Base-by-base conservation (phyloP, 1,140 invertebrate genomes). In the Microplitis mediator region DNA sequence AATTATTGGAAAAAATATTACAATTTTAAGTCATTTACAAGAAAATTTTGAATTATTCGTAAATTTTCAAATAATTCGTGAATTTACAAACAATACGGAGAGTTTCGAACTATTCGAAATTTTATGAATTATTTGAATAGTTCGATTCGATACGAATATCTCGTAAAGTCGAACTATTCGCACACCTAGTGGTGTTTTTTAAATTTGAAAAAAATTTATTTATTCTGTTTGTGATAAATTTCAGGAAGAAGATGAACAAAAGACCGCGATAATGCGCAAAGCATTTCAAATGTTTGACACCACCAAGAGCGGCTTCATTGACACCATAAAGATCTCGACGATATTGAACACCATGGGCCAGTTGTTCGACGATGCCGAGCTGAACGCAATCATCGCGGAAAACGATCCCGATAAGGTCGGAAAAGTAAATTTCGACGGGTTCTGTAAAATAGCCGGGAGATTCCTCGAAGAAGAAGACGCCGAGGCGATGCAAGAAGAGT, bases 201-300 rank as follows among this genome's bases (percentile, higher is more conserved):
- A 23, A 23, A 23, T 23, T 23, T 23, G 2, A 23, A 23, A 23
- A 58, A 58, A 68, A 23, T 34, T 23, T 13, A 31, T 61, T 74
- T 73, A 76, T 64, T 73, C 52, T 72, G 76, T 36, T 64, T 64
- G 62, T 14, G 4, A 45, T 72, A 76, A 34, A 81, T 81, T 80
- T 78, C 79, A 92, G 91, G 91, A 92, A 74, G 91, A 92, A 84
- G 92, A 94, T 84, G 93, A 94, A 76, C 93, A 95, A 85, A 95
- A 95, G 88, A 91, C 92, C 89, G 92, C 92, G 80, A 93, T 96
- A 85, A 94, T 96, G 89, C 93, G 94, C 79, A 96, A 96, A 84
- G 95, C 95, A 75, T 97, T 97, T 89, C 93, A 95, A 85, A 97
- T 97, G 95, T 97, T 97, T 80, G 96, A 97, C 86, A 95, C 95